Conservation (phyloP, 2,113 vertebrate species). For the Calidris pugnax region DNA sequence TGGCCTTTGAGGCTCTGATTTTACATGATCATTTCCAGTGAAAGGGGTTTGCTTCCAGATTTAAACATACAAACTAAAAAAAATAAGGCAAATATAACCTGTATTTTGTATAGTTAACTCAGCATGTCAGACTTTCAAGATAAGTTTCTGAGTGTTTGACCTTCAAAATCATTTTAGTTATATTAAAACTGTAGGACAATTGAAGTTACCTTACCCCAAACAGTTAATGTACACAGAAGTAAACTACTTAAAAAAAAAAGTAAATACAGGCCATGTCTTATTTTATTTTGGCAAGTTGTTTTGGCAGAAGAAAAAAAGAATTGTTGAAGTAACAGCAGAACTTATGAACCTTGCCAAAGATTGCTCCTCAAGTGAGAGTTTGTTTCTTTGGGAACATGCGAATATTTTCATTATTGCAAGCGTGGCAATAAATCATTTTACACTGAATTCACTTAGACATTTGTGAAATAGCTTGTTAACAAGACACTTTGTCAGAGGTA, state of each 20-base stretch:
- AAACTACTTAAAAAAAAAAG: neutral
- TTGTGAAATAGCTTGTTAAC: slow-evolving; percentile 41
- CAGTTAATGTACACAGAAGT: neutral
- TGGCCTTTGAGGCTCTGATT: neutral
- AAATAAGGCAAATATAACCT: neutral
- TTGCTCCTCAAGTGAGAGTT: neutral
- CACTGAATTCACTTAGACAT: neutral
- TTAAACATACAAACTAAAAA: neutral
- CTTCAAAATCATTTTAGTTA: neutral
- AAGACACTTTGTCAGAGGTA: neutral
- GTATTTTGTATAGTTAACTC: neutral
- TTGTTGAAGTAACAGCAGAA: neutral
- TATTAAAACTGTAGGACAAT: neutral
- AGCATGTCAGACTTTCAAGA: neutral
- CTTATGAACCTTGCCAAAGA: neutral
- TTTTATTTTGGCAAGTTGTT: neutral
- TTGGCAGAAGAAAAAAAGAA: neutral
- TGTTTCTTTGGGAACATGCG: neutral
- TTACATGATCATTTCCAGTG: neutral
- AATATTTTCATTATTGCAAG: neutral
- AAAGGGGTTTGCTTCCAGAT: neutral
- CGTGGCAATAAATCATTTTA: slow-evolving; percentile 20
- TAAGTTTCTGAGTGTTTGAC: neutral
- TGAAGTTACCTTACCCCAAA: neutral
- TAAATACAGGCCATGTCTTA: neutral